Evolutionary conservation across 1,140 invertebrate species (phyloP).

Genomic region (Magallana ariakensis): DNA sequence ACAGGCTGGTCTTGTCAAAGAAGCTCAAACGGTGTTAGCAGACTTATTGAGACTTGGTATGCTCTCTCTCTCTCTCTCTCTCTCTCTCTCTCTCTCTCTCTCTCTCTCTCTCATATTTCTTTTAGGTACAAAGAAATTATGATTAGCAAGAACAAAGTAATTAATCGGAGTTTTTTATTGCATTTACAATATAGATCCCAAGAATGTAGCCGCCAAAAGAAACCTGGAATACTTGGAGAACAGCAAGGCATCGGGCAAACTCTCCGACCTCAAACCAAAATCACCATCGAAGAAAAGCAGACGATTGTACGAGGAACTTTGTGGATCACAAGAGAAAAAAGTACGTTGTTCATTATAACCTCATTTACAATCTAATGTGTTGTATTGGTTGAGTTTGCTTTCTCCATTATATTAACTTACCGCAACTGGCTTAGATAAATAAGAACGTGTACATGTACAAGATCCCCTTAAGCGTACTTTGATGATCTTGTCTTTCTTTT

Average conservation of each 20-base stretch:
- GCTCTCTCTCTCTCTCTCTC: too few relatives aligned
- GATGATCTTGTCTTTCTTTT: not conserved
- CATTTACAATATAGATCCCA: not conserved
- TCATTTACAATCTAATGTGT: too few relatives aligned
- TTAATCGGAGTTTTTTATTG: not conserved
- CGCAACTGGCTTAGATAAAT: too few relatives aligned
- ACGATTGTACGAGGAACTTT: not conserved
- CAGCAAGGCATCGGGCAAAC: not conserved
- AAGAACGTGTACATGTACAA: too few relatives aligned
- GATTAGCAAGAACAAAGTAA: not conserved
- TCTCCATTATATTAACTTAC: not conserved
- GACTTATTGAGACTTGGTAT: not conserved
- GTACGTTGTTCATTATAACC: not conserved
- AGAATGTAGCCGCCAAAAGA: constrained; percentile 4
- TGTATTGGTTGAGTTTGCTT: not conserved
- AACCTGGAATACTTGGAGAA: constrained; percentile 16
- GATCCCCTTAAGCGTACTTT: too few relatives aligned
- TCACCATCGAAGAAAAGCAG: constrained; percentile 16
- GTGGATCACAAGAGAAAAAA: not conserved
- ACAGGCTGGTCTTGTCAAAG: constrained; percentile 21
- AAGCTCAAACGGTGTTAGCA: not conserved
- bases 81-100: too few relatives aligned
- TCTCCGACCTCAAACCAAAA: not conserved
- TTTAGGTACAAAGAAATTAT: too few relatives aligned
- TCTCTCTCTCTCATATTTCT: too few relatives aligned